These are phyloP conservation scores for Dexiosoma caninum DNA, from an alignment of 2,888 invertebrate species.

Conservation along the genomic window DNA sequence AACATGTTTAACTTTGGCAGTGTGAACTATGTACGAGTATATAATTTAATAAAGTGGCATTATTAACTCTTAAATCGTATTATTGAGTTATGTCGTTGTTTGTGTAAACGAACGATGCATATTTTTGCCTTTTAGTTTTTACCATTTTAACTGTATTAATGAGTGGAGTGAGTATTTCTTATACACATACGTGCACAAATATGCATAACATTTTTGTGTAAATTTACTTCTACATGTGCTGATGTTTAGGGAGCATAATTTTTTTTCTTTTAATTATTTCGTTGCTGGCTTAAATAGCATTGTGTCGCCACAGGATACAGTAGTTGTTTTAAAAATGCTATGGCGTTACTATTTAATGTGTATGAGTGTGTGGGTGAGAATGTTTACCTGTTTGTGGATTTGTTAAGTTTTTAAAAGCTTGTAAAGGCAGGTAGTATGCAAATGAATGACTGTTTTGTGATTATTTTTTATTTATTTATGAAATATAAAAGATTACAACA, in stretches of 20 bases:
- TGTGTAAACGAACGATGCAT: too few relatives aligned
- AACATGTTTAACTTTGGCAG: too few relatives aligned
- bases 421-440: constrained; percentile 2
- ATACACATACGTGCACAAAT: background rate
- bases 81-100: too few relatives aligned
- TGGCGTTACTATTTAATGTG: background rate
- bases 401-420: constrained; percentile 18
- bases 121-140: constrained; percentile 16
- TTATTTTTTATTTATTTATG: constrained; percentile 31
- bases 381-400: background rate
- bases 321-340: constrained; percentile 19
- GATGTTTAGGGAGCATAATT: constrained; percentile 55
- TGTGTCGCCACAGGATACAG: constrained; percentile 55
- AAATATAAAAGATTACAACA: constrained; percentile 39
- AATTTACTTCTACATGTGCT: constrained; percentile 9
- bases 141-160: constrained; percentile 14
- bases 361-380: background rate
- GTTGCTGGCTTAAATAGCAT: constrained; percentile 53
- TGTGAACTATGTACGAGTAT: too few relatives aligned
- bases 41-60: too few relatives aligned
- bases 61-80: too few relatives aligned
- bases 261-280: constrained; percentile 46
- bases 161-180: background rate
- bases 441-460: background rate
- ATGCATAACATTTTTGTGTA: background rate